A percentile compares a stretch with the other conserved stretches of the same genome.
phyloP scores from a whole-genome alignment of 2,113 vertebrate species.

The Coracopsis vasa region DNA sequence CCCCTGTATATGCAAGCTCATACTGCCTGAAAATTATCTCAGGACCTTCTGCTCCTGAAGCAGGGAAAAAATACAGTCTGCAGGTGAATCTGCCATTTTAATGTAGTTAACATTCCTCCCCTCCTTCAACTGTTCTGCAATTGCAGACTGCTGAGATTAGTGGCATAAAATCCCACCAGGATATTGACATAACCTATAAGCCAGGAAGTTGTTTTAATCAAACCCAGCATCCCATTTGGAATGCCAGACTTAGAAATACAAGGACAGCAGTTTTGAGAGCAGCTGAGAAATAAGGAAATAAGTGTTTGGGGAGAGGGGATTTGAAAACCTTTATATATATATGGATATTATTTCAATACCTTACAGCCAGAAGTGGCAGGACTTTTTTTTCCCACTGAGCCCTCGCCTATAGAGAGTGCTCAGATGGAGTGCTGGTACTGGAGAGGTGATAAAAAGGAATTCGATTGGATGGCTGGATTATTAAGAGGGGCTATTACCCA shows the following conservation, averaged over 20 bases:
- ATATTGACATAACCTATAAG: slow-evolving; percentile 52
- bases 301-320: background rate
- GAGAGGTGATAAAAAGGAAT: slow-evolving; percentile 33
- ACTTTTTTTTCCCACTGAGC: background rate
- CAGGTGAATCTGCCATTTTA: slow-evolving; percentile 42
- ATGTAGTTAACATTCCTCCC: slow-evolving; percentile 12
- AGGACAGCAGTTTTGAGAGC: slow-evolving; percentile 46
- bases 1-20: background rate
- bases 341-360: background rate
- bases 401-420: background rate
- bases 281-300: slow-evolving; percentile 42
- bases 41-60: background rate
- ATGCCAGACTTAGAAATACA: slow-evolving; percentile 43
- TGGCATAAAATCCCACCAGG: slow-evolving; percentile 53
- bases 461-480: slow-evolving; percentile 17
- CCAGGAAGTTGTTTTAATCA: slow-evolving; percentile 64
- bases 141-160: slow-evolving; percentile 51
- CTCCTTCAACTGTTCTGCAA: background rate
- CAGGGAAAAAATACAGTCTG: background rate
- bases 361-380: background rate
- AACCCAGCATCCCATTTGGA: slow-evolving; percentile 52
- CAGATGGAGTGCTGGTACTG: background rate
- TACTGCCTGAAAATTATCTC: background rate
- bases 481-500: slow-evolving; percentile 19
- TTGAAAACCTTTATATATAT: background rate